Conservation (phyloP, 1,140 invertebrate genomes). For the Drosophila santomea region DNA sequence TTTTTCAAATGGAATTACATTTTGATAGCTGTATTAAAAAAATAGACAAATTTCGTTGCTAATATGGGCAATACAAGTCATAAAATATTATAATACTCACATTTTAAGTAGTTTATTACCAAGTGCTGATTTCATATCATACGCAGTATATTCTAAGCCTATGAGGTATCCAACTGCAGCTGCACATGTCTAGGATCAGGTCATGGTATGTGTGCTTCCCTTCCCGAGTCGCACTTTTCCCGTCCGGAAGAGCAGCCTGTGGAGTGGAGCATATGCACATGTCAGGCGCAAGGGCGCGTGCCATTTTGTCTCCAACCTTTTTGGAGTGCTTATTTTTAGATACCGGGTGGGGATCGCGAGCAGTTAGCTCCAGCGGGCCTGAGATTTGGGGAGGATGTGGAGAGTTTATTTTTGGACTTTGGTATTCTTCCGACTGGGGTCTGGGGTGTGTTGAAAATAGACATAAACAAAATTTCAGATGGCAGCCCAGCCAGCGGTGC, state of each 20-base stretch:
- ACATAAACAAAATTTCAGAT: constrained; percentile 38
- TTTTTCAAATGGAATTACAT: background rate
- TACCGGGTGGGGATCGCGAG: constrained; percentile 19
- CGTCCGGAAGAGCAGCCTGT: constrained; percentile 6
- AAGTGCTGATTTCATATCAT: background rate
- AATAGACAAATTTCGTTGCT: too few species aligned
- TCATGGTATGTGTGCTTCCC: constrained; percentile 26
- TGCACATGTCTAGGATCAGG: constrained; percentile 32
- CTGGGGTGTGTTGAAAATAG: constrained; percentile 43
- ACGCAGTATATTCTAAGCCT: background rate
- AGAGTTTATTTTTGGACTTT: constrained; percentile 39
- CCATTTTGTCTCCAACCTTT: constrained; percentile 50
- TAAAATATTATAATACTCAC: too few species aligned
- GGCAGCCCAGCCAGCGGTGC: background rate
- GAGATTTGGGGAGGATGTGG: constrained; percentile 28
- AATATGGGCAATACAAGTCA: too few species aligned
- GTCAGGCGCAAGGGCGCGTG: constrained; percentile 42
- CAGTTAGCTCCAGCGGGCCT: constrained; percentile 20
- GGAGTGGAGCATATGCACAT: constrained; percentile 6
- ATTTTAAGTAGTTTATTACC: too few species aligned
- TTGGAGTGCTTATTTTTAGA: constrained; percentile 50
- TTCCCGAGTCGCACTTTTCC: background rate
- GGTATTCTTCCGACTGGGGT: constrained; percentile 19
- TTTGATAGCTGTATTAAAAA: background rate
- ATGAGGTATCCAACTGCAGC: constrained; percentile 14